Evolutionary conservation across 2,797 vertebrate species (phyloP).

Genomic region (Typhlichthys subterraneus): DNA sequence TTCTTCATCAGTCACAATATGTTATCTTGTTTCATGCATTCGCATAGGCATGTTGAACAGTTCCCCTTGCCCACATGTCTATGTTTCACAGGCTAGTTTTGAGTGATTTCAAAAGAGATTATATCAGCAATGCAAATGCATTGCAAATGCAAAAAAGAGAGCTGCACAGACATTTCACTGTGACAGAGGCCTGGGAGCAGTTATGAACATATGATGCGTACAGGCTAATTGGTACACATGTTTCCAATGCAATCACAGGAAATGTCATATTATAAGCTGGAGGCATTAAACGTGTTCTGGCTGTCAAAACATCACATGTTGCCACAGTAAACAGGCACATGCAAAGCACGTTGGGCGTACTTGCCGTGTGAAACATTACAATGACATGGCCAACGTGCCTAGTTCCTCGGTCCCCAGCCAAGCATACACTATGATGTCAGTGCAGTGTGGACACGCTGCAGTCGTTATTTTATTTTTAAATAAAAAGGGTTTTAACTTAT

Average conservation of each 20-base stretch:
- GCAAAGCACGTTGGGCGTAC: slow-evolving; percentile 29
- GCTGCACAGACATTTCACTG: slow-evolving; percentile 20
- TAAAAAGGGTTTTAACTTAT: too few species aligned
- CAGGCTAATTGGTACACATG: slow-evolving; percentile 28
- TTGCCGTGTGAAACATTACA: slow-evolving; percentile 22
- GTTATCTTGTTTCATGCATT: slow-evolving; percentile 11
- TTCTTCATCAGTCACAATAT: slow-evolving; percentile 22
- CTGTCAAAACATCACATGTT: slow-evolving; percentile 55
- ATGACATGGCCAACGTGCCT: not conserved
- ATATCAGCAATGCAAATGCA: slow-evolving; percentile 31
- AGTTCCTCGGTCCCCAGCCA: not conserved
- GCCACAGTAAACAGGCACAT: slow-evolving; percentile 49
- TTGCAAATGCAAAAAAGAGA: slow-evolving; percentile 4
- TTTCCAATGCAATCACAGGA: slow-evolving; percentile 43
- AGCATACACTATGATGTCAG: not conserved
- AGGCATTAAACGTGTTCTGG: slow-evolving; percentile 45
- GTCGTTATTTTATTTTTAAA: too few species aligned
- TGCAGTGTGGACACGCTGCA: not conserved
- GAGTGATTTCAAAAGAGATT: slow-evolving; percentile 44
- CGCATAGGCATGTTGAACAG: slow-evolving; percentile 10
- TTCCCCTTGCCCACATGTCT: slow-evolving; percentile 5
- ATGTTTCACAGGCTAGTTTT: slow-evolving; percentile 31
- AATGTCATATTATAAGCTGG: slow-evolving; percentile 30
- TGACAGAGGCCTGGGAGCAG: slow-evolving; percentile 33
- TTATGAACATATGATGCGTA: slow-evolving; percentile 18